A percentile compares a stretch with the other conserved stretches of the same genome.
phyloP scores from a whole-genome alignment of 2,113 vertebrate genomes.

The Catharus fuscescens region DNA sequence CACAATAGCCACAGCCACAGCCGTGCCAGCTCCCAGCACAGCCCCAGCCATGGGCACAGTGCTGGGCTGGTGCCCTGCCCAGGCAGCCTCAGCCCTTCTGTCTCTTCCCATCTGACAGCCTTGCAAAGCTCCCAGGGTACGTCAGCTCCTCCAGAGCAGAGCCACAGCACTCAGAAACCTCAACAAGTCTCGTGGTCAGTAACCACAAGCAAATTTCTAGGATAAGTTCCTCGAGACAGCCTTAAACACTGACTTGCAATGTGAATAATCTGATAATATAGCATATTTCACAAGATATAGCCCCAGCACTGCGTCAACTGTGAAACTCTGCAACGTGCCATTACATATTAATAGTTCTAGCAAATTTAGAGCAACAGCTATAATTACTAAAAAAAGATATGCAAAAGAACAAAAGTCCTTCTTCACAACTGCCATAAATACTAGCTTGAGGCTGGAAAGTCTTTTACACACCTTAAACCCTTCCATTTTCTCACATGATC shows the following conservation, averaged over 20 bases:
- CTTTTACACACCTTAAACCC: not conserved
- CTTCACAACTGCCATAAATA: not conserved
- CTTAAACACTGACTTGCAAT: not conserved
- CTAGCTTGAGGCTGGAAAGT: not conserved
- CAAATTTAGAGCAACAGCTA: not conserved
- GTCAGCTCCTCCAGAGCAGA: not conserved
- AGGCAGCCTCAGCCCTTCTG: not conserved
- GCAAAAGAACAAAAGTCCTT: not conserved
- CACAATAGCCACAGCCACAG: not conserved
- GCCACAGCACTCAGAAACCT: not conserved
- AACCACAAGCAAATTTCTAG: not conserved
- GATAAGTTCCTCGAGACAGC: not conserved
- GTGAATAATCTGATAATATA: not conserved
- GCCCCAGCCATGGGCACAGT: accelerated
- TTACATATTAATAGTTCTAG: not conserved
- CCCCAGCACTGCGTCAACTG: no score
- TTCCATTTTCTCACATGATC: not conserved
- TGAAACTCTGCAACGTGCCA: conserved; percentile 12
- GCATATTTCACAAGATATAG: conserved; percentile 8
- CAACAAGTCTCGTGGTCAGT: accelerated
- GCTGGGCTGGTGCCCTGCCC: not conserved
- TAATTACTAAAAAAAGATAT: not conserved
- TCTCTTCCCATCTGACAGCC: not conserved
- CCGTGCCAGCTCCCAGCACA: not conserved
- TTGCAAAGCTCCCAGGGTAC: not conserved